A percentile compares a stretch with the other conserved stretches of the same genome.
Conservation (phyloP, 2,888 invertebrate genomes). For the Athalia circularis region DNA sequence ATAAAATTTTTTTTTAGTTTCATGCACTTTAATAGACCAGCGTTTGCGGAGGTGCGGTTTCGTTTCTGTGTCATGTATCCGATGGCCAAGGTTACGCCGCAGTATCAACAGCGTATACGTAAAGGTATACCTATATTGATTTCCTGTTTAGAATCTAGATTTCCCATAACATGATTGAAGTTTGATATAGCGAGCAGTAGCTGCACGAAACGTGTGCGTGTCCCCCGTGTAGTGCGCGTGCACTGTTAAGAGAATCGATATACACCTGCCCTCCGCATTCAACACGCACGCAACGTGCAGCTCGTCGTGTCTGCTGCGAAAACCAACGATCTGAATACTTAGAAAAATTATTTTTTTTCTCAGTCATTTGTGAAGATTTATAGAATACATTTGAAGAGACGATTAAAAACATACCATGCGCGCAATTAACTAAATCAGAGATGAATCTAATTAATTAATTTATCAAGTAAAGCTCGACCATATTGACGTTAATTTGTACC, state of each 20-base stretch:
- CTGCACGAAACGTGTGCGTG: constrained; percentile 13
- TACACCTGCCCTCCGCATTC: constrained; percentile 6
- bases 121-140: constrained; percentile 21
- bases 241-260: neutral
- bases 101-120: constrained; percentile 2
- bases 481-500: too few species aligned
- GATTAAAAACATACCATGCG: too few species aligned
- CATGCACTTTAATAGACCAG: neutral
- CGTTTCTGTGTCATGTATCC: neutral
- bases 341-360: too few species aligned
- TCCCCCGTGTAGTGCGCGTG: neutral
- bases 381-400: too few species aligned
- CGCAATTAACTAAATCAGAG: too few species aligned
- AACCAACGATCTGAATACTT: too few species aligned
- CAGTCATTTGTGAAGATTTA: too few species aligned
- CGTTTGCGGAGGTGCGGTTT: neutral
- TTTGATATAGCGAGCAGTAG: neutral
- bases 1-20: neutral
- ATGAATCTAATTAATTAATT: too few species aligned
- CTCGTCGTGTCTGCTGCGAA: too few species aligned
- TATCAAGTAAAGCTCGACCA: too few species aligned
- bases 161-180: neutral
- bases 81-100: constrained; percentile 37
- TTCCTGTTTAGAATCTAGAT: constrained; percentile 5
- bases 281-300: too few species aligned